Evolutionary conservation across 2,888 invertebrate species (phyloP).

Genomic region (Invenusta paracnida): DNA sequence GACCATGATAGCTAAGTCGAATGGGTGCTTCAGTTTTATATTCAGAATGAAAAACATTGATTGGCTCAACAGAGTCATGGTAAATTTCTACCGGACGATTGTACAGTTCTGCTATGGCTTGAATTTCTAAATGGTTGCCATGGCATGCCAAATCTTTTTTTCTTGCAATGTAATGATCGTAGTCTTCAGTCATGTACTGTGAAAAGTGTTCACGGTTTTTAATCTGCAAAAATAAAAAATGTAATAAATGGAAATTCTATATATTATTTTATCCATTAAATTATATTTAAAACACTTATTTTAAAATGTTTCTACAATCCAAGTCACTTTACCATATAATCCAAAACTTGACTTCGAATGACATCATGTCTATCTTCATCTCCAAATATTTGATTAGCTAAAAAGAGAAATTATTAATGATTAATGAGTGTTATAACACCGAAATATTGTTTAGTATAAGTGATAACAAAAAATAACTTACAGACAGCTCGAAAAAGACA

Average conservation of each 20-base stretch:
- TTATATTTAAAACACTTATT: too few relatives aligned
- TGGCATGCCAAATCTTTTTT: constrained; percentile 75
- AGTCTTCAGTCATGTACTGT: constrained; percentile 82
- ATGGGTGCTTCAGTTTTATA: constrained; percentile 70
- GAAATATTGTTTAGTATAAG: neutral
- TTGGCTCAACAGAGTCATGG: constrained; percentile 74
- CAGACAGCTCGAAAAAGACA: constrained; percentile 77
- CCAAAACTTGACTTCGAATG: constrained; percentile 78
- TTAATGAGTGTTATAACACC: neutral
- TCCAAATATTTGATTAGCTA: constrained; percentile 79
- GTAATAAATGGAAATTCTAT: too few relatives aligned
- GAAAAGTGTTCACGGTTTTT: constrained; percentile 80
- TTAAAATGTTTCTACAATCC: too few relatives aligned
- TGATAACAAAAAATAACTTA: constrained; percentile 50
- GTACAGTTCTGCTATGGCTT: constrained; percentile 82
- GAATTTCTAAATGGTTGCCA: constrained; percentile 84
- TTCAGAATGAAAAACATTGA: constrained; percentile 77
- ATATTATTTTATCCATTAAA: too few relatives aligned
- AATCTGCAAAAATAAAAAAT: constrained; percentile 13
- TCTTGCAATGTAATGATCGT: constrained; percentile 74
- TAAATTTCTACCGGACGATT: constrained; percentile 81
- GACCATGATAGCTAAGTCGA: constrained; percentile 77
- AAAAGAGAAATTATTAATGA: constrained; percentile 45
- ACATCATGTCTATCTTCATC: constrained; percentile 81
- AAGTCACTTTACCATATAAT: constrained; percentile 78